phyloP scores from a whole-genome alignment of 1,140 invertebrate species.

The Littorina saxatilis region DNA sequence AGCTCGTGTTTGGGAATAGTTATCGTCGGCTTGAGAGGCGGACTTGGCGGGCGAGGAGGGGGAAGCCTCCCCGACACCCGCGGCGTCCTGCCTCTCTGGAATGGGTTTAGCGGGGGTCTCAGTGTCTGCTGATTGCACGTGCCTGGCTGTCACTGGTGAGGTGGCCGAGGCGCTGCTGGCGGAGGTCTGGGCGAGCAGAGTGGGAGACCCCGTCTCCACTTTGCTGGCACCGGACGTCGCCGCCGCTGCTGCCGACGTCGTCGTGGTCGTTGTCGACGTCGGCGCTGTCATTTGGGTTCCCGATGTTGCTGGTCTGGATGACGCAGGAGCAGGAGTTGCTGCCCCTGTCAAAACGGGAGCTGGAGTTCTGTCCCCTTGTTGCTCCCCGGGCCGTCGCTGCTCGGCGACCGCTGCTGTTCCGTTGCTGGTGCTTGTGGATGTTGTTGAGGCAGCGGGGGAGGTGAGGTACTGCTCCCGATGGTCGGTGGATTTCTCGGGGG shows the following conservation, averaged over 20 bases:
- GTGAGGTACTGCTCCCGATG: constrained; percentile 33
- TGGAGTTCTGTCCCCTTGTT: background rate
- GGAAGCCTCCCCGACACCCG: background rate
- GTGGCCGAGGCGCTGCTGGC: constrained; percentile 40
- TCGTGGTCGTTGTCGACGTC: background rate
- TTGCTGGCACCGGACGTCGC: constrained; percentile 22
- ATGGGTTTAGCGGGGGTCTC: constrained; percentile 48
- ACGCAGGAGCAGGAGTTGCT: background rate
- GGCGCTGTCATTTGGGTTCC: background rate
- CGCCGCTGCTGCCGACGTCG: background rate
- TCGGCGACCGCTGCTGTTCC: background rate
- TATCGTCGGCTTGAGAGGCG: constrained; percentile 35
- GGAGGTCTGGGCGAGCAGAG: constrained; percentile 38
- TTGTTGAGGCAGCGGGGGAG: background rate
- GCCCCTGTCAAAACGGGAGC: no score
- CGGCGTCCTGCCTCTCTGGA: constrained; percentile 41
- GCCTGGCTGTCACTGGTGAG: constrained; percentile 24
- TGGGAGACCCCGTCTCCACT: constrained; percentile 54
- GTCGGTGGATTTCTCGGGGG: constrained; percentile 26
- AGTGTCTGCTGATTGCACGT: constrained; percentile 15
- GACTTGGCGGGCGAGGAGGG: constrained; percentile 32
- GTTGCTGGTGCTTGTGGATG: background rate
- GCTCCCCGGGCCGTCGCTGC: background rate
- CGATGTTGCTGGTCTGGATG: background rate
- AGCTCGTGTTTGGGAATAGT: constrained; percentile 46